Evolutionary conservation across 2,888 invertebrate species (phyloP), one percentile per base, ranked within the genome.

Genomic region (Stenchaetothrips biformis): DNA sequence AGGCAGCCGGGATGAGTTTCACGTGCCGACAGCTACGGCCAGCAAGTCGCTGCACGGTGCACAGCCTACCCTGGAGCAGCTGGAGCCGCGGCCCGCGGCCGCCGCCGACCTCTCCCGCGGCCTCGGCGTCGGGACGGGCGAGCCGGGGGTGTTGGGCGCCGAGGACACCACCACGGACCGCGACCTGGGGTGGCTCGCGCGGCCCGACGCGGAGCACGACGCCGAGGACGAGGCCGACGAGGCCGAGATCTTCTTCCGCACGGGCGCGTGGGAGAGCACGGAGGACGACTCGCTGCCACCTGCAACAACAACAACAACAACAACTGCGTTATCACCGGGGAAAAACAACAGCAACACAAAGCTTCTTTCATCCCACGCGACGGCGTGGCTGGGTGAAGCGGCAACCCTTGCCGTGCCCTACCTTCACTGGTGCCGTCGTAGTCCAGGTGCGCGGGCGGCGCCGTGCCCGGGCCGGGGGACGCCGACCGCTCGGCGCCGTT

Each of bases 31-130:
- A 2, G 37, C 37, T 37, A 2, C 37, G 37, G 37, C 37, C 37
- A 37, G 37, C 37, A 4, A 37, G 37, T 37, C 37, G 37, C 37
- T 37, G 2, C 37, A 37, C 37, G 1, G 37, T 37, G 37, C 37
- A 4, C 4, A 2, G 37, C 67, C 11, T 25, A 74, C 67, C 67
- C 67, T 2, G 82, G 82, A 11, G 80, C 82, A 27, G 81, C 83
- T 13, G 82, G 82, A 8, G 82, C 82, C 4, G 81, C 82, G 48
- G 81, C 82, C 21, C 81, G 80, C 37, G 79, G 53, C 9, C 67
- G 37, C 25, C 79, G 77, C 25, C n/a, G 67, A 74, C 67, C 67
- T 74, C 67, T 74, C 67, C 25, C 67, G 25, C 25, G 67, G 67
- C 21, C 25, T 21, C 8, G 67, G 67, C 25, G 67, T 25, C 25